Conservation (phyloP, 2,888 invertebrate species). For the Noctua janthe region DNA sequence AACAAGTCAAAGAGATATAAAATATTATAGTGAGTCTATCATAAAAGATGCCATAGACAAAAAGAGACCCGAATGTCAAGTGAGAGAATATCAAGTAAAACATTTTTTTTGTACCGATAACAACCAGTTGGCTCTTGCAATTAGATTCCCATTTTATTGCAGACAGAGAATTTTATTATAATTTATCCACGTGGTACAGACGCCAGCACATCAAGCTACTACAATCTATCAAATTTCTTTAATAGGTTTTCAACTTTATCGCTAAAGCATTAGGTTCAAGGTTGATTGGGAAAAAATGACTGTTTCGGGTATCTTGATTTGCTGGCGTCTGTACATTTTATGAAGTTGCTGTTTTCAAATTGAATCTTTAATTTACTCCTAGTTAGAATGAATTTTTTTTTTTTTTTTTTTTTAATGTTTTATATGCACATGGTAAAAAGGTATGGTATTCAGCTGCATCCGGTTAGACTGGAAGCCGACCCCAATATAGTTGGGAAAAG, state of each 20-base stretch:
- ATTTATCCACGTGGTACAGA: neutral
- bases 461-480: too few species aligned
- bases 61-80: neutral
- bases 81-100: neutral
- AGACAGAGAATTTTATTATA: neutral
- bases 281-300: too few species aligned
- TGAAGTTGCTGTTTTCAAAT: neutral
- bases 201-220: too few species aligned
- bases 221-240: too few species aligned
- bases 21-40: neutral
- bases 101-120: neutral
- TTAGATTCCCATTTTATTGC: neutral
- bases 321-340: neutral
- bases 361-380: neutral
- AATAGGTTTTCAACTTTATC: too few species aligned
- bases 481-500: too few species aligned
- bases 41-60: neutral
- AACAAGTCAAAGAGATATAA: neutral
- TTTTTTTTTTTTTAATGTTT: neutral
- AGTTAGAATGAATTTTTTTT: neutral
- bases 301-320: too few species aligned
- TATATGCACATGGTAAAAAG: neutral
- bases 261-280: too few species aligned
- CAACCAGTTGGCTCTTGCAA: neutral
- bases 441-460: too few species aligned